Evolutionary conservation across 2,888 invertebrate species (phyloP).

Genomic region (Buathra laborator): DNA sequence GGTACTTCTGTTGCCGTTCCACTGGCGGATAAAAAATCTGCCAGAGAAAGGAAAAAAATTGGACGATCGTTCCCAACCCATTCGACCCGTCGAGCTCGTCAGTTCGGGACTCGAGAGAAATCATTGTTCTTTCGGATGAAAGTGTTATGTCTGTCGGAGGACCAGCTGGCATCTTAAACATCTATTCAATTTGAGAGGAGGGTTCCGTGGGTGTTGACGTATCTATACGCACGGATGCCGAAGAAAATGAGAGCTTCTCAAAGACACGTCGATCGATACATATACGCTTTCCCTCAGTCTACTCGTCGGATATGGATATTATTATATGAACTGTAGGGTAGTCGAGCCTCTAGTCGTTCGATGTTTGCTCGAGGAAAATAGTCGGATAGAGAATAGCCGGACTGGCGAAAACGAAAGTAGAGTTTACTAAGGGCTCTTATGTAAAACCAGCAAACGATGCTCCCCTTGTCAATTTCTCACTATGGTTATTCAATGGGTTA

Average conservation of each 20-base stretch:
- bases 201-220: neutral
- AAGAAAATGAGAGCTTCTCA: neutral
- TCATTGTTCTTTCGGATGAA: slow-evolving; percentile 1
- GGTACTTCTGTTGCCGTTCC: neutral
- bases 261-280: slow-evolving; percentile 11
- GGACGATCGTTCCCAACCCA: neutral
- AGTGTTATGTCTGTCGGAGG: neutral
- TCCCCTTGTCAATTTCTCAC: slow-evolving; percentile 11
- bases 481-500: slow-evolving; percentile 14
- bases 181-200: slow-evolving; percentile 8
- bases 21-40: slow-evolving; percentile 37
- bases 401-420: neutral
- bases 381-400: slow-evolving; percentile 13
- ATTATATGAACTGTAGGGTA: slow-evolving; percentile 15
- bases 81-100: neutral
- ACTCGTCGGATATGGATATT: neutral
- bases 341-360: neutral
- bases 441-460: slow-evolving; percentile 22
- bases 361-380: slow-evolving; percentile 54
- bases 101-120: neutral
- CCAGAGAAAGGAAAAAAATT: slow-evolving; percentile 20
- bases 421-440: neutral
- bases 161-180: slow-evolving; percentile 24
- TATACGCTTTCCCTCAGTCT: neutral
- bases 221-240: neutral